Evolutionary conservation across 2,888 invertebrate genomes (phyloP).

Genomic region (Pterobdella sp.): DNA sequence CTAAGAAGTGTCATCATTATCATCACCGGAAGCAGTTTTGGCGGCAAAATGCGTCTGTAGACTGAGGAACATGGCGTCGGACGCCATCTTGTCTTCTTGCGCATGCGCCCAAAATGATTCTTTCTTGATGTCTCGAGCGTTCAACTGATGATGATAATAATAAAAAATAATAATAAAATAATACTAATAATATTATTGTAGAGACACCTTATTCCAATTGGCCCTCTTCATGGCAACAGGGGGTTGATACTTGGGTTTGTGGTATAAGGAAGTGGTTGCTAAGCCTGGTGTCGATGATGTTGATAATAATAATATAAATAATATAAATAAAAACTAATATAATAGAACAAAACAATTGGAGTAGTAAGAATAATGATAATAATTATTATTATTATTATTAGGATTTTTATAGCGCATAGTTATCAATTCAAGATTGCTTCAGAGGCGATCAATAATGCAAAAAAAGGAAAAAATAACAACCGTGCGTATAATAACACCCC

Average conservation of each 20-base stretch:
- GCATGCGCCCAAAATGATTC: constrained; percentile 91
- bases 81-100: constrained; percentile 71
- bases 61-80: constrained; percentile 75
- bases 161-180: neutral
- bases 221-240: constrained; percentile 81
- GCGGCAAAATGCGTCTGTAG: constrained; percentile 77
- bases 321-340: no score
- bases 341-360: no score
- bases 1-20: neutral
- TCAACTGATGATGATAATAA: constrained; percentile 7
- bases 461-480: neutral
- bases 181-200: neutral
- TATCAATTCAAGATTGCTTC: no score
- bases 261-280: neutral
- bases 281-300: neutral
- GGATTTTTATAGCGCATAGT: no score
- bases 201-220: constrained; percentile 78
- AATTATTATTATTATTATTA: no score
- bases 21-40: constrained; percentile 55
- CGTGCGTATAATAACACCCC: constrained; percentile 70
- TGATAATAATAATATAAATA: no score
- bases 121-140: constrained; percentile 26
- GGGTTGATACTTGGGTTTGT: constrained; percentile 79
- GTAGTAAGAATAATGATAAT: no score
- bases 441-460: neutral